Evolutionary conservation across 2,797 vertebrate species (phyloP).

Genomic region (Gorsachius magnificus): DNA sequence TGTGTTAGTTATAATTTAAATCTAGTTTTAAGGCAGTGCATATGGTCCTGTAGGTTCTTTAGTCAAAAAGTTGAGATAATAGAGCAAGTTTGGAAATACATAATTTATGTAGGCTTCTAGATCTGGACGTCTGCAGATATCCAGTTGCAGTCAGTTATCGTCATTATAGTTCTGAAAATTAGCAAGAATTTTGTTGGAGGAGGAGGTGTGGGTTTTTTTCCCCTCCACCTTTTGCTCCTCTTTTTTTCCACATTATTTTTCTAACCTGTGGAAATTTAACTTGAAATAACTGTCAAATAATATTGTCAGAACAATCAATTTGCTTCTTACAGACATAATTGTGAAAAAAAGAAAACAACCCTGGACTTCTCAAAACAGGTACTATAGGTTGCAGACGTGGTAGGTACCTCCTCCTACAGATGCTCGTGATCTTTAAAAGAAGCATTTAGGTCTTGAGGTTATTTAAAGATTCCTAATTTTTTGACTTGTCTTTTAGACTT

Average conservation of each 20-base stretch:
- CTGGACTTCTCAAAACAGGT: not conserved
- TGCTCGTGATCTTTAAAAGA: slow-evolving; percentile 21
- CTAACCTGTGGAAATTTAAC: not conserved
- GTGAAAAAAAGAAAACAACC: not conserved
- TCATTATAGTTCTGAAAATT: not conserved
- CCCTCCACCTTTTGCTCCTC: not conserved
- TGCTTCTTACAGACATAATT: not conserved
- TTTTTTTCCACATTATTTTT: not conserved
- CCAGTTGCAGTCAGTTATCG: not conserved
- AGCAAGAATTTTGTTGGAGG: not conserved
- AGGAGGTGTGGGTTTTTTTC: not conserved
- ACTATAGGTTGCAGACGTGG: not conserved
- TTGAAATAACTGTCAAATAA: not conserved
- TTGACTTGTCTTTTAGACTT: slow-evolving; percentile 73
- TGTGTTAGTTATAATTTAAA: not conserved
- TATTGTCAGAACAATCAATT: not conserved
- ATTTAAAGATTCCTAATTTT: slow-evolving; percentile 71
- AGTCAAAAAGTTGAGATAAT: not conserved
- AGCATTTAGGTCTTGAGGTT: slow-evolving; percentile 55
- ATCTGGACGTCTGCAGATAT: not conserved
- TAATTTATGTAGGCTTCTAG: not conserved
- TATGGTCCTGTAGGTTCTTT: not conserved
- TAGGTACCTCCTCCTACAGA: not conserved
- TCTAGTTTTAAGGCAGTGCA: not conserved
- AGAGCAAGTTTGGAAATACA: not conserved